These are phyloP conservation scores for Empis stercorea DNA, from an alignment of 2,888 invertebrate species.

Conservation along the genomic window DNA sequence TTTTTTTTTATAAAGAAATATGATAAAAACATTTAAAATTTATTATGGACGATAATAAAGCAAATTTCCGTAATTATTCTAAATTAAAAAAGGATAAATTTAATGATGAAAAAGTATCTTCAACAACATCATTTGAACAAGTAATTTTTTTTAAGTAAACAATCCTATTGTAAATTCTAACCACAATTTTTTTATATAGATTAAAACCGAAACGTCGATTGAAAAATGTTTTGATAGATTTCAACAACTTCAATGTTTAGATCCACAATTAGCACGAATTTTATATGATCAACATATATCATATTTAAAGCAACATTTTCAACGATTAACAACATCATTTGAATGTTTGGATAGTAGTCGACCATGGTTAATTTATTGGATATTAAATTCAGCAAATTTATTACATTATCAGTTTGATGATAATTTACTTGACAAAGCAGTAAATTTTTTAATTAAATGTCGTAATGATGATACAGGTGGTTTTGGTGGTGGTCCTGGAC, in stretches of 20 bases:
- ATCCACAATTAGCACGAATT: constrained; percentile 46
- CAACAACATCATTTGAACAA: constrained; percentile 47
- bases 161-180: background rate
- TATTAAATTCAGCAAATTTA: constrained; percentile 75
- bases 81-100: constrained; percentile 35
- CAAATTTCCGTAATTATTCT: constrained; percentile 25
- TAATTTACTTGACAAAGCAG: constrained; percentile 41
- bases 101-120: constrained; percentile 47
- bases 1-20: no score
- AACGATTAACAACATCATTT: constrained; percentile 54
- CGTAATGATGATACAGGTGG: constrained; percentile 49
- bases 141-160: constrained; percentile 27
- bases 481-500: constrained; percentile 89
- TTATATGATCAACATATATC: constrained; percentile 49
- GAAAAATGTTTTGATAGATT: constrained; percentile 41
- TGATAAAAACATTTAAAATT: no score
- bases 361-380: constrained; percentile 97
- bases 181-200: constrained; percentile 27
- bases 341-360: constrained; percentile 87
- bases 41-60: background rate
- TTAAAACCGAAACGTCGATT: constrained; percentile 43
- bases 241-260: constrained; percentile 37
- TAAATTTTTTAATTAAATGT: constrained; percentile 46
- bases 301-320: constrained; percentile 55
- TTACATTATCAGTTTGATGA: constrained; percentile 50